These are phyloP conservation scores for Drosophila pseudoananassae DNA, from an alignment of 1,140 invertebrate genomes.

Conservation along the genomic window DNA sequence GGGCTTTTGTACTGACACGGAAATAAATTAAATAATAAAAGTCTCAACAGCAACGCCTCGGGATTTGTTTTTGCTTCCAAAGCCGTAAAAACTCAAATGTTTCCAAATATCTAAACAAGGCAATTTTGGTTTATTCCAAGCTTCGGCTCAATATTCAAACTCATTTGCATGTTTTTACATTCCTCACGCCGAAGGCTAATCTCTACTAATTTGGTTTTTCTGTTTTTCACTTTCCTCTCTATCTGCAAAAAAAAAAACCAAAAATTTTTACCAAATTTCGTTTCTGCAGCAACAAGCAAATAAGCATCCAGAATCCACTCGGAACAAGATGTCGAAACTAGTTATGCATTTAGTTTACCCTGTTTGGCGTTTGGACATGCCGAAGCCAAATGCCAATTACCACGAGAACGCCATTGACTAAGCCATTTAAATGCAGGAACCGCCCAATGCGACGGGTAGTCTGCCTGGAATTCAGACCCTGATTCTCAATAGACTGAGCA, in stretches of 20 bases:
- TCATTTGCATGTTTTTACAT: conserved; percentile 10
- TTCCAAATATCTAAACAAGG: conserved; percentile 18
- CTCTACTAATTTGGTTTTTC: conserved; percentile 36
- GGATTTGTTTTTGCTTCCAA: conserved; percentile 28
- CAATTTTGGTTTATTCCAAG: conserved; percentile 23
- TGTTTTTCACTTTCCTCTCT: neutral
- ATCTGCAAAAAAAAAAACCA: neutral
- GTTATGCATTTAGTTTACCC: conserved; percentile 49
- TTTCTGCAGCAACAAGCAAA: conserved; percentile 16
- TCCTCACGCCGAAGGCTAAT: conserved; percentile 14
- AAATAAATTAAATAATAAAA: conserved; percentile 66
- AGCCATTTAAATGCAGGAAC: conserved; percentile 57
- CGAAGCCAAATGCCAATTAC: conserved; percentile 68
- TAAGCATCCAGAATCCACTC: conserved; percentile 29
- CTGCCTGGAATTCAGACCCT: conserved; percentile 12
- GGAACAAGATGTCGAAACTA: conserved; percentile 18
- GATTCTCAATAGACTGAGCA: conserved; percentile 12
- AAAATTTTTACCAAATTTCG: neutral
- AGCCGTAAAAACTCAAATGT: conserved; percentile 34
- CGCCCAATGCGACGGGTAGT: conserved; percentile 9
- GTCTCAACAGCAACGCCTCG: conserved; percentile 24
- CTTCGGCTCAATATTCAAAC: conserved; percentile 1
- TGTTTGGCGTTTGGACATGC: conserved; percentile 41
- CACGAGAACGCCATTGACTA: conserved; percentile 62
- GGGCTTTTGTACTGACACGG: conserved; percentile 47